Percentiles rank a stretch among this genome's conserved stretches.
Evolutionary conservation across 2,888 invertebrate species (phyloP).

Genomic region (Phalera bucephala): DNA sequence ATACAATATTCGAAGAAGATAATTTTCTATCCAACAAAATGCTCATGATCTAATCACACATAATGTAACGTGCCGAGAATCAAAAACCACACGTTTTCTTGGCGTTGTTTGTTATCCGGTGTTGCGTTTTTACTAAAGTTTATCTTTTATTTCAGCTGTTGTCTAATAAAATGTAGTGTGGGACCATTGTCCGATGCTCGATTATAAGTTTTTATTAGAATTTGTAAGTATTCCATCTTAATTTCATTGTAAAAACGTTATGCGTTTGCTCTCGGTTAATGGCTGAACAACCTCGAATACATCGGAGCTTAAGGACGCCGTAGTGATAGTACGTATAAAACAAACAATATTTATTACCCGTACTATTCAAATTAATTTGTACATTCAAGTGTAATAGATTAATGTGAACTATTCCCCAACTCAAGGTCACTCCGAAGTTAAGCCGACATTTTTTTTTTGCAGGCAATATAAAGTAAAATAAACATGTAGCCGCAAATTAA

Average conservation of each 20-base stretch:
- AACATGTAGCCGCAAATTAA: constrained; percentile 64
- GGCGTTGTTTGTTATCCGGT: constrained; percentile 79
- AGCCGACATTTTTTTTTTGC: constrained; percentile 42
- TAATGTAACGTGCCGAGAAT: constrained; percentile 41
- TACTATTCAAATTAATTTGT: not conserved
- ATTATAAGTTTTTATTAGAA: constrained; percentile 54
- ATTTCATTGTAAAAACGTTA: constrained; percentile 17
- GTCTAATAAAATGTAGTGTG: constrained; percentile 69
- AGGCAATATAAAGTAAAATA: constrained; percentile 45
- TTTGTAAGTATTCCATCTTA: constrained; percentile 54
- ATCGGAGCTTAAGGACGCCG: constrained; percentile 33
- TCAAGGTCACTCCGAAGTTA: constrained; percentile 39
- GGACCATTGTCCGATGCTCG: constrained; percentile 48
- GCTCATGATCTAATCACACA: constrained; percentile 2
- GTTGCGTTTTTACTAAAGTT: constrained; percentile 66
- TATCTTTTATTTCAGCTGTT: constrained; percentile 59
- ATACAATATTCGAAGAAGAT: no score
- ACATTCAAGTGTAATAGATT: constrained; percentile 2
- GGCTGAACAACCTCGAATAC: constrained; percentile 59
- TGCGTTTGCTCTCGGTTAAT: constrained; percentile 32
- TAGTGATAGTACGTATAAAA: constrained; percentile 9
- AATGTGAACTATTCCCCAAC: no score
- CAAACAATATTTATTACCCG: not conserved
- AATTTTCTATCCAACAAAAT: constrained; percentile 9
- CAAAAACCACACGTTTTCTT: constrained; percentile 77